Base-by-base conservation (phyloP, 2,113 vertebrate genomes). In the Stigmatopora argus region DNA sequence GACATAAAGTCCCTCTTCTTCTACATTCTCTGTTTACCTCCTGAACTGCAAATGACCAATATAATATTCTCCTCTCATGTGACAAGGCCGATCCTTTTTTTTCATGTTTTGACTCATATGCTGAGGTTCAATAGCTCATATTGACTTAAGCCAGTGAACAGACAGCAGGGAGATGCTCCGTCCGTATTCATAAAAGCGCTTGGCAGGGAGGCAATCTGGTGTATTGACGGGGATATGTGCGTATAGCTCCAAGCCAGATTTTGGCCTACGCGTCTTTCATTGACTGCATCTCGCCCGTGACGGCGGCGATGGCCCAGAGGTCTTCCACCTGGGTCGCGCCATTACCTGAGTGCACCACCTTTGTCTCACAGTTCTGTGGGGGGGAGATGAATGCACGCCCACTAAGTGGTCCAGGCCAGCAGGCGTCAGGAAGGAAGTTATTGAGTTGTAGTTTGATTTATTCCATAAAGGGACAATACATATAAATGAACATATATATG, bases 61-160 rank as follows among this genome's bases (percentile, higher is more conserved):
- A 78, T 84, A 78, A 86, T 86, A 81, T 82, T 70, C 85, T 66
- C 74, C 49, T 68, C 64, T 67, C 74, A 72, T 64, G 66, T 58
- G 85, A 78, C 73, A 53, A 66, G 64, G 62, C 59, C 73, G 69
- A 66, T 75, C 72, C 70, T 61, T 74, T 73, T 53, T 67, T 80
- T 86, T 87, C 83, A 87, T 83, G 79, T 84, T 80, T 83, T 85
- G 75, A 83, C 86, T 86, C 78, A 69, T 78, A 85, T 79, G 84
- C 66, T 70, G 74, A 46, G 68, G 83, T 82, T 85, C 82, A 85
- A 84, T 87, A 83, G 77, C 72, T 72, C 72, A 47, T 87, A 83
- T 86, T 88, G 83, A 87, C 86, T 80, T 72, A 75, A 78, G 80
- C 88, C 85, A 88, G 87, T 84, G 84, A 86, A 86, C 81, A 83